A percentile compares a stretch with the other conserved stretches of the same genome.
These are phyloP conservation scores for Nasonia vitripennis DNA, from an alignment of 1,140 invertebrate genomes.

Conservation along the genomic window DNA sequence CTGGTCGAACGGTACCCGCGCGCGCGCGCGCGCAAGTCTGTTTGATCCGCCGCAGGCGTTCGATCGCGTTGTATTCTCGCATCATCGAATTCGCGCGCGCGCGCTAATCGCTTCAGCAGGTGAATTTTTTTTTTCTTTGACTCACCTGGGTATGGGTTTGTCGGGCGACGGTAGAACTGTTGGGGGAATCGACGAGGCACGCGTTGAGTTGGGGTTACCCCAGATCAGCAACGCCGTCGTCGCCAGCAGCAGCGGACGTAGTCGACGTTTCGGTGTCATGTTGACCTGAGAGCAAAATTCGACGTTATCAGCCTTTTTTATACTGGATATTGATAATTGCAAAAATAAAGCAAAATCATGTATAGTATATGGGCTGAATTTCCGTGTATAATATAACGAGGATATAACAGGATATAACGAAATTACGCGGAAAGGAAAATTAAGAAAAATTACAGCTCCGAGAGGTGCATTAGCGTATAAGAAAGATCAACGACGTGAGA, in stretches of 20 bases:
- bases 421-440: background rate
- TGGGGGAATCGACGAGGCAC: background rate
- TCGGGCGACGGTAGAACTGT: background rate
- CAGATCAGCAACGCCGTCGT: slow-evolving; percentile 14
- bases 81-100: background rate
- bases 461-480: background rate
- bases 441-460: background rate
- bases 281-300: slow-evolving; percentile 21
- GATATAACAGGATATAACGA: background rate
- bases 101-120: background rate
- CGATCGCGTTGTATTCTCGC: background rate
- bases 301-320: background rate
- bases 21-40: background rate
- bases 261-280: slow-evolving; percentile 31
- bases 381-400: background rate
- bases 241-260: background rate
- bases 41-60: slow-evolving; percentile 13
- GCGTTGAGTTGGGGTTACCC: background rate
- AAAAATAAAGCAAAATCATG: too few species aligned
- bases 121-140: background rate
- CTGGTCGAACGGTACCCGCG: slow-evolving; percentile 46
- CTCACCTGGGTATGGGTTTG: slow-evolving; percentile 16
- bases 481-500: background rate
- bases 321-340: too few species aligned
- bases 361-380: too few species aligned